Evolutionary conservation across 2,797 vertebrate species (phyloP).

Genomic region (Spinibarbus caldwelli): DNA sequence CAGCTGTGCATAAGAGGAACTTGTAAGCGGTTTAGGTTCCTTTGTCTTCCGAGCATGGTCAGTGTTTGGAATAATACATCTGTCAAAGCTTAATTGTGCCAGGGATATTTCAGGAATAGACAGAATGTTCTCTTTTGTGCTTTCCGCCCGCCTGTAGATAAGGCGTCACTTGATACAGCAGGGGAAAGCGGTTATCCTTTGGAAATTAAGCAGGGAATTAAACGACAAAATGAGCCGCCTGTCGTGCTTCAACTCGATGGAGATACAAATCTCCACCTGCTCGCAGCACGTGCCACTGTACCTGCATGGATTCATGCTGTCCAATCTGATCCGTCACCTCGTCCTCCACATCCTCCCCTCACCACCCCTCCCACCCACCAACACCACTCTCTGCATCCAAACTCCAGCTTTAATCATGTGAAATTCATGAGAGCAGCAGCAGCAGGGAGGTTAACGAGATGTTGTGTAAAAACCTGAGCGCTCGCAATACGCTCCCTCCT

Average conservation of each 20-base stretch:
- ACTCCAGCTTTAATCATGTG: constrained; percentile 58
- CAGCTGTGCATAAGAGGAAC: constrained; percentile 25
- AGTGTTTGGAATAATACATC: constrained; percentile 46
- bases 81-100: constrained; percentile 54
- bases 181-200: constrained; percentile 38
- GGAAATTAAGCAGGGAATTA: constrained; percentile 58
- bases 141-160: constrained; percentile 50
- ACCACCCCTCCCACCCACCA: not conserved
- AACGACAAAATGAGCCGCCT: constrained; percentile 56
- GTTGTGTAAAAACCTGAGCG: constrained; percentile 45
- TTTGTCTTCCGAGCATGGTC: constrained; percentile 40
- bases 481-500: constrained; percentile 37
- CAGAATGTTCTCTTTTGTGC: constrained; percentile 10
- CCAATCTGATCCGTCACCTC: constrained; percentile 50
- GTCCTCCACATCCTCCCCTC: not conserved
- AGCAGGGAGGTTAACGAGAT: constrained; percentile 61
- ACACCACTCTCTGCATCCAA: constrained; percentile 4
- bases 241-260: constrained; percentile 44
- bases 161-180: constrained; percentile 17
- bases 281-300: constrained; percentile 43
- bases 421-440: constrained; percentile 60
- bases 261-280: constrained; percentile 59
- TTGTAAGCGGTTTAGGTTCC: constrained; percentile 6
- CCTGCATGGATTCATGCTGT: constrained; percentile 46
- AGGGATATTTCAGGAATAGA: constrained; percentile 38